Percentiles rank a stretch among this genome's conserved stretches.
phyloP scores from a whole-genome alignment of 2,113 vertebrate genomes.

The Sorex araneus region DNA sequence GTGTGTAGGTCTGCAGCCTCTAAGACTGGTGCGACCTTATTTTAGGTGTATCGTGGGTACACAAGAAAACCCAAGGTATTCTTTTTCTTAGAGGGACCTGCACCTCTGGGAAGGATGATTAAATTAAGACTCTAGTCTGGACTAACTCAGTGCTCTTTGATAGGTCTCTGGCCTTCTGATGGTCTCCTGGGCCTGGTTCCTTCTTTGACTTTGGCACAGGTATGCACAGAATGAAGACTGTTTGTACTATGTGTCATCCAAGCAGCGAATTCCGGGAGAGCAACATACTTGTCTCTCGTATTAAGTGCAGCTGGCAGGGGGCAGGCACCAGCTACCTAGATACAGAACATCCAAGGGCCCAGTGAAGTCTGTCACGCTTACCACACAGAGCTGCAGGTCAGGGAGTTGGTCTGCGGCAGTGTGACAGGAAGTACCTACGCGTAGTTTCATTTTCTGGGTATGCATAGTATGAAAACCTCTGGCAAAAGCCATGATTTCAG shows the following conservation, averaged over 20 bases:
- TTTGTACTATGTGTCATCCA: not conserved
- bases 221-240: not conserved
- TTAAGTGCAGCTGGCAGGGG: not conserved
- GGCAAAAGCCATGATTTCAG: not conserved
- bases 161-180: not conserved
- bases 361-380: not conserved
- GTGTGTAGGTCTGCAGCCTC: not conserved
- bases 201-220: not conserved
- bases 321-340: too few species aligned
- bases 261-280: not conserved
- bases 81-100: not conserved
- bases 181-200: not conserved
- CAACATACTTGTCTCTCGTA: not conserved
- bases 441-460: not conserved
- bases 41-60: too few species aligned
- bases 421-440: not conserved
- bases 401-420: not conserved
- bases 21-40: accelerated
- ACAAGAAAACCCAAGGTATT: not conserved
- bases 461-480: not conserved
- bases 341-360: not conserved
- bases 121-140: too few species aligned
- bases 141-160: not conserved
- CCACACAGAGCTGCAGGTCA: not conserved
- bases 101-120: not conserved